Base-by-base conservation (phyloP, 1,140 invertebrate genomes). In the Eriocheir sinensis region DNA sequence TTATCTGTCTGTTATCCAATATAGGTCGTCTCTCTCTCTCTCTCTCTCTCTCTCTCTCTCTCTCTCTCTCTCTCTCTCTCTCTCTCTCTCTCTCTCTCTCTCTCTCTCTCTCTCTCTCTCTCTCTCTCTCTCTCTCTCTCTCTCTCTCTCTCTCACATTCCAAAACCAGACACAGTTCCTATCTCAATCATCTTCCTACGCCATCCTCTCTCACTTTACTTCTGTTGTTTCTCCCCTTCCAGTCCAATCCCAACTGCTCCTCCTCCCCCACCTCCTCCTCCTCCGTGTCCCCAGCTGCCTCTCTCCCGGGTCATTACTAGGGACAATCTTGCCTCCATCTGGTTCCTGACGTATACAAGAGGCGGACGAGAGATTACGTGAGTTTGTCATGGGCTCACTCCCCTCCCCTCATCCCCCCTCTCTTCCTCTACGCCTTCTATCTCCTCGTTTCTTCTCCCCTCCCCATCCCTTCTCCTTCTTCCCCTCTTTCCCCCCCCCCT, bases 311-410 rank as follows among this genome's bases (percentile, higher is more conserved):
- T 72, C 60, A 72, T 72, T 72, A 72, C 60, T n/a, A n/a, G 60
- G 60, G n/a, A 72, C 60, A 72, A 72, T 72, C 21, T 72, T n/a
- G 60, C 60, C n/a, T 72, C 60, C 27, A 72, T 72, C 60, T 72
- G 60, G 60, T 0, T 21, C 6, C 21, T 72, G 60, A 72, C 60
- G 60, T 12, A 0, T 72, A 72, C 60, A 72, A 72, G 60, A 72
- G 60, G 60, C 60, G 1, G 1, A n/a, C 60, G 0, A 0, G 27
- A 72, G 60, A 72, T 72, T 72, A 72, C 21, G 60, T 72, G 27
- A 72, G 60, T 72, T 72, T 72, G 60, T 72, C 60, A 72, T 72
- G 60, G 60, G 60, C 60, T 72, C 21, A 2, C 0, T 21, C 27
- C n/a, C 21, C 2, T n/a, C n/a, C 60, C 27, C 21, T 72, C 60